Evolutionary conservation across 2,888 invertebrate genomes (phyloP).

Genomic region (Ditula angustiorana): DNA sequence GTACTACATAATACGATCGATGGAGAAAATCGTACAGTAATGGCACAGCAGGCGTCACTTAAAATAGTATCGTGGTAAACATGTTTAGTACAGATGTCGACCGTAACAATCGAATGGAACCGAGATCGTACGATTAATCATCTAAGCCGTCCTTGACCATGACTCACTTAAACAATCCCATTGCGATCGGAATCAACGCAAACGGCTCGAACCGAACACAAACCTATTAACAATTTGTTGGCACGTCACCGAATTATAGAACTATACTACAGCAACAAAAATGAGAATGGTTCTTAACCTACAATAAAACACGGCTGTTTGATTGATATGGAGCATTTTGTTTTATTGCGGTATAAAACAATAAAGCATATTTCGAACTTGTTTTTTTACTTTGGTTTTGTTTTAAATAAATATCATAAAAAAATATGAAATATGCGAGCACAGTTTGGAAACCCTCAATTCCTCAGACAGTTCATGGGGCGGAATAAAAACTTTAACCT

Average conservation of each 20-base stretch:
- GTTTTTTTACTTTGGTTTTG: too few species aligned
- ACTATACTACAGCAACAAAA: constrained; percentile 6
- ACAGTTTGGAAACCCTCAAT: too few species aligned
- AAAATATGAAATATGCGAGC: too few species aligned
- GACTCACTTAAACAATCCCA: constrained; percentile 40
- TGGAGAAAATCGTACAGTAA: neutral
- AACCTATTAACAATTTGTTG: constrained; percentile 28
- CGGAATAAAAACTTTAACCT: too few species aligned
- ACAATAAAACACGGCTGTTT: neutral
- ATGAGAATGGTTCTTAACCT: constrained; percentile 5
- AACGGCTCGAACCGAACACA: constrained; percentile 14
- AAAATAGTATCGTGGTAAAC: constrained; percentile 26
- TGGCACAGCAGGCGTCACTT: constrained; percentile 4
- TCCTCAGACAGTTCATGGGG: too few species aligned
- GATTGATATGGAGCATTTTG: neutral
- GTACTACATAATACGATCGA: too few species aligned
- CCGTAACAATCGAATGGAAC: constrained; percentile 32
- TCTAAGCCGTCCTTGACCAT: constrained; percentile 49
- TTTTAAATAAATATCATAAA: too few species aligned
- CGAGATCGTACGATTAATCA: constrained; percentile 37
- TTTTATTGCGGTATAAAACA: too few species aligned
- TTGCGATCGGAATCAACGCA: constrained; percentile 29
- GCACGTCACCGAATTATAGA: constrained; percentile 29
- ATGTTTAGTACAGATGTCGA: constrained; percentile 25
- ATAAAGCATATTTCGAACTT: too few species aligned